Evolutionary conservation across 2,113 vertebrate genomes (phyloP).

Genomic region (Caloenas nicobarica): DNA sequence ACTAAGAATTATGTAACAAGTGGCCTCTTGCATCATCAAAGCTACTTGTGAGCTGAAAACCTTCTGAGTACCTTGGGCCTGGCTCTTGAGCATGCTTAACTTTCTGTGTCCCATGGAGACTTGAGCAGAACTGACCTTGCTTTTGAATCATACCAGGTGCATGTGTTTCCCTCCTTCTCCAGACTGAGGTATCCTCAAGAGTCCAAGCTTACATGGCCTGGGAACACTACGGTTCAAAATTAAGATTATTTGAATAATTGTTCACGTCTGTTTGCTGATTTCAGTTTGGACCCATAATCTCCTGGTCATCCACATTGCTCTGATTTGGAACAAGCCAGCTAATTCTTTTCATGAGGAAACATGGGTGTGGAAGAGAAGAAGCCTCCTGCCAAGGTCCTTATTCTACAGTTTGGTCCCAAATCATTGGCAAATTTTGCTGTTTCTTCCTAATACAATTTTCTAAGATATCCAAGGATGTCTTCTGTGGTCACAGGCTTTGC

Average conservation of each 20-base stretch:
- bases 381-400: neutral
- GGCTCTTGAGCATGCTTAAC: neutral
- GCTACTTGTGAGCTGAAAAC: neutral
- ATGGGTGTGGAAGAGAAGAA: neutral
- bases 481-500: neutral
- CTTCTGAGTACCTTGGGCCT: rapidly evolving
- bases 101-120: neutral
- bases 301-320: neutral
- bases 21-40: neutral
- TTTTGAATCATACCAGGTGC: neutral
- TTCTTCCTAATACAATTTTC: neutral
- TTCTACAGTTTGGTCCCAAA: neutral
- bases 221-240: neutral
- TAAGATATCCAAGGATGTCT: neutral
- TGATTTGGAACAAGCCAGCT: neutral
- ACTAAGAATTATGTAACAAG: neutral
- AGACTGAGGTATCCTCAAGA: neutral
- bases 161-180: neutral
- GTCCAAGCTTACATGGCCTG: neutral
- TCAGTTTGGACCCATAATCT: neutral
- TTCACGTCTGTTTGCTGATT: neutral
- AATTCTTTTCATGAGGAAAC: neutral
- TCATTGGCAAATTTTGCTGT: neutral
- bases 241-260: neutral
- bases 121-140: neutral